A percentile compares a stretch with the other conserved stretches of the same genome.
phyloP scores from a whole-genome alignment of 2,888 invertebrate genomes.

The Sylvicola fuscatus region DNA sequence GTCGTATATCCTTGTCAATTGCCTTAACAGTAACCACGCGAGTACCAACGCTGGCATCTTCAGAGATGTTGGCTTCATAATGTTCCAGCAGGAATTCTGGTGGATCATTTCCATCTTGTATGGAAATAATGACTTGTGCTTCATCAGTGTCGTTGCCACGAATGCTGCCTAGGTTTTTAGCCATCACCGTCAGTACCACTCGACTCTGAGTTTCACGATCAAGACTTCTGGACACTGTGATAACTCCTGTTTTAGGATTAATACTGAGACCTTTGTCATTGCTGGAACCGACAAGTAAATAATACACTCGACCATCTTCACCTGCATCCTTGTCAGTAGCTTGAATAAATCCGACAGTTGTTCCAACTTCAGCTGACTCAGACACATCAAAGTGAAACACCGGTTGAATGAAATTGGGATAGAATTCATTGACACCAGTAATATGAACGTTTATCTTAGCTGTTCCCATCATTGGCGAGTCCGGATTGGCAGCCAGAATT shows the following conservation, averaged over 20 bases:
- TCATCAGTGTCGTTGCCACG: constrained; percentile 89
- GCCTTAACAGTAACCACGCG: constrained; percentile 62
- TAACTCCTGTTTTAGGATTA: constrained; percentile 62
- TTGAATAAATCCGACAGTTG: constrained; percentile 65
- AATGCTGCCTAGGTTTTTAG: constrained; percentile 87
- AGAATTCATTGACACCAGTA: constrained; percentile 74
- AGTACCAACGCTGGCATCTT: constrained; percentile 55
- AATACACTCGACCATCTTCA: constrained; percentile 71
- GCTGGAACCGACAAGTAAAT: constrained; percentile 81
- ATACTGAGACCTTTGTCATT: constrained; percentile 81
- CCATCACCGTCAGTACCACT: constrained; percentile 76
- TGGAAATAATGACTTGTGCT: constrained; percentile 80
- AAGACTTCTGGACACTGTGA: constrained; percentile 59
- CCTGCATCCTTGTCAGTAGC: constrained; percentile 81
- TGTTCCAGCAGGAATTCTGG: constrained; percentile 67
- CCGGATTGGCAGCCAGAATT: constrained; percentile 71
- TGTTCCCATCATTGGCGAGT: constrained; percentile 55
- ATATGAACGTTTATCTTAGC: constrained; percentile 54
- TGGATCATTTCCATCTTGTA: constrained; percentile 92
- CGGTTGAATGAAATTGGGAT: constrained; percentile 70
- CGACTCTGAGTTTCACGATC: constrained; percentile 78
- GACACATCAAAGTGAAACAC: constrained; percentile 86
- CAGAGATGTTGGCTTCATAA: constrained; percentile 63
- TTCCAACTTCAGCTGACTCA: constrained; percentile 73
- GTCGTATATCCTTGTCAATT: constrained; percentile 74